Base-by-base conservation (phyloP, 2,888 invertebrate genomes). In the Drosophila mimica region DNA sequence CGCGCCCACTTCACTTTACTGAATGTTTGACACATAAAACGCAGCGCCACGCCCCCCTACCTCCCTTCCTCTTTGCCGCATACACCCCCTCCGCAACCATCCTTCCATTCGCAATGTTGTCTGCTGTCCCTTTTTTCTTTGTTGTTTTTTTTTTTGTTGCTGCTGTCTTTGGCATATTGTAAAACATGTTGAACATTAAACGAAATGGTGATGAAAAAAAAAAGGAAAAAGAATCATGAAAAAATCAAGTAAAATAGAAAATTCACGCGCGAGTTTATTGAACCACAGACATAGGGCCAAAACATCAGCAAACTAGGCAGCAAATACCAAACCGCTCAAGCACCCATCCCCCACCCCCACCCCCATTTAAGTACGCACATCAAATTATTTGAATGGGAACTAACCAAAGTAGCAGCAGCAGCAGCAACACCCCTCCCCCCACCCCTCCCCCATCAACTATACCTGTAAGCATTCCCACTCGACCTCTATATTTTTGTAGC, bases 371-470 rank as follows among this genome's bases (percentile, higher is more conserved):
- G 73, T 81, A 81, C 78, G 71, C 83, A 82, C 74, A 82, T 82
- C 80, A 82, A 82, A 86, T 86, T 88, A 83, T 90, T 88, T 90
- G 82, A 88, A 87, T 90, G 89, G 81, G 85, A 88, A 74, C 88
- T 82, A 84, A 87, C 88, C 89, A 89, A 80, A 89, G 89, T 88
- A 78, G 88, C 85, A 73, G 67, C 46, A 43, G 34, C 31, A 30
- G 11, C 53, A 34, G n/a, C 9, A 25, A 40, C 9, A n/a, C 46
- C 25, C 49, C 43, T 3, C 3, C 25, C 25, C 25, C 25, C 25
- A 25, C 25, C 1, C 25, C 25, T 2, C 25, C 25, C 46, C 25
- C 49, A 33, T 25, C 25, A 46, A 15, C 34, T n/a, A 17, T 31
- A 54, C 46, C 38, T 38, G 20, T 31, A 30, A 15, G 43, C 31